Base-by-base conservation (phyloP, 2,888 invertebrate species). In the Crioceris asparagi region DNA sequence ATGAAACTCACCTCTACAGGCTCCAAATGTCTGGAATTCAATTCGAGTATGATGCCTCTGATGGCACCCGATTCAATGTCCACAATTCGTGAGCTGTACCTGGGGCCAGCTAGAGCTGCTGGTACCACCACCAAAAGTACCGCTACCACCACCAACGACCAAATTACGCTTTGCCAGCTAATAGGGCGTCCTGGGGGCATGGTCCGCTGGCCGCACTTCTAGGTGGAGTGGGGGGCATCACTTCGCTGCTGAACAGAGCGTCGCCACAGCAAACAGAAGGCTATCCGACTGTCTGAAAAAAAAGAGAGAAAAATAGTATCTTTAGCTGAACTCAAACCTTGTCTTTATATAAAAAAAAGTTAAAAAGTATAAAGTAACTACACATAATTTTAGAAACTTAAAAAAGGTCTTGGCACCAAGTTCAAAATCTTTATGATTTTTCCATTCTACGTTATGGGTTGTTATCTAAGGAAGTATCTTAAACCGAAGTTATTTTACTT, bases 21-120 rank as follows among this genome's bases (percentile, higher is more conserved):
- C 61, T 81, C 81, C 62, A 82, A 61, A 49, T 79, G 78, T 40
- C 75, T 72, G 11, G 78, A 79, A 54, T 77, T 79, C 40, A 80
- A 70, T 60, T 81, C 80, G 66, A 80, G 68, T 46, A 77, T 76
- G 42, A 77, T 69, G 40, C 77, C 77, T 46, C 78, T 71, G 53
- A 78, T 76, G 10, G 76, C 75, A 48, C 83, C 83, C 62, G 71
- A 75, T 57, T 81, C 77, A 26, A 85, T 86, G 65, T 82, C 80
- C 54, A 87, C 80, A 54, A 85, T 83, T 59, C 83, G 75, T 49
- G 83, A 82, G 63, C 80, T 79, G 69, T 81, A 82, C 38, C 80
- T 74, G 46, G 78, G 77, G 40, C 75, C 76, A 47, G 51, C 35
- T 19, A 21, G 16, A 19, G 30, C 39, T 17, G 31, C 17, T 6